Base-by-base conservation (phyloP, 2,113 vertebrate genomes). In the Melanostigma gelatinosum region DNA sequence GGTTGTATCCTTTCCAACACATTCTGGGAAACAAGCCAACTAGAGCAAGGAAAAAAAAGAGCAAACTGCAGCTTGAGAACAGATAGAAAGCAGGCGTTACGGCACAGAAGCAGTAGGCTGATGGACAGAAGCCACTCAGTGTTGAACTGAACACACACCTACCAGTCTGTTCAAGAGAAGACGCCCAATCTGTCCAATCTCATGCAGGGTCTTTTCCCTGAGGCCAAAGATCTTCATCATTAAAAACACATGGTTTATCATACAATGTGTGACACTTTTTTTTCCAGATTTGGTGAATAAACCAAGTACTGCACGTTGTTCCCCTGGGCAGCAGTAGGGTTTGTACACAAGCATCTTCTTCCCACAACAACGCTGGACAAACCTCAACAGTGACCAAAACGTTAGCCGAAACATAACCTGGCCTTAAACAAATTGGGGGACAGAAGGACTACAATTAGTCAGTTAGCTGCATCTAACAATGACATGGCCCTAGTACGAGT, bases 21-120 rank as follows among this genome's bases (percentile, higher is more conserved):
- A 91, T 93, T 93, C 90, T 92, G 92, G 93, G 92, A 90, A 70
- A 36, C 63, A 69, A 65, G 91, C 91, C 93, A 95, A 93, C 79
- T 90, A 76, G 89, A 91, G 83, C 80, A 80, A 87, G 82, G 82
- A 80, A 85, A 87, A 84, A 24, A 55, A 86, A 60, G 65, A 75
- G 69, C 57, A 82, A 82, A 87, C 36, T 86, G 89, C 80, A 82
- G 84, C 58, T 55, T 85, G 60, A 48, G 71, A 67, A 68, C 73
- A 83, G 87, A 89, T 83, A 89, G 67, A 79, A 84, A 57, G 74
- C 82, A 84, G 54, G 68, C 79, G 67, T 82, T 75, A 82, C 22
- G 29, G 83, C 87, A 76, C 63, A 54, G 74, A 77, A 77, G 84
- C 84, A 85, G 64, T 40, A 50, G 27, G 74, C 82, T 68, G 83